phyloP scores from a whole-genome alignment of 2,797 vertebrate species.

The Clarias fuscus region DNA sequence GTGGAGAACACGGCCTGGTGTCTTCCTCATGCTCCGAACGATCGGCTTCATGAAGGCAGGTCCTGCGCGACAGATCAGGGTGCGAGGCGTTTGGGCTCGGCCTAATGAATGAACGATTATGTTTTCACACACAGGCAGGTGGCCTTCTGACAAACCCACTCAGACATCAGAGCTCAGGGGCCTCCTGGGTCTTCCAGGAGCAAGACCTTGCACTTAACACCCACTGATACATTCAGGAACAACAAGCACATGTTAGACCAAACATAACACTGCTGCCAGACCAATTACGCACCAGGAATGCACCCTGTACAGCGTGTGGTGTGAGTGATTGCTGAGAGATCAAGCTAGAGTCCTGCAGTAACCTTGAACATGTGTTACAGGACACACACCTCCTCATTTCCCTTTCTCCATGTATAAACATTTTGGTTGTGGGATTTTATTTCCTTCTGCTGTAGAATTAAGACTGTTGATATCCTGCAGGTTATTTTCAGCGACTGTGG shows the following conservation, averaged over 20 bases:
- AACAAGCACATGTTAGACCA: slow-evolving; percentile 55
- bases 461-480: neutral
- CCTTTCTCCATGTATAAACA: neutral
- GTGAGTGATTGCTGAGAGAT: slow-evolving; percentile 26
- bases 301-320: slow-evolving; percentile 18
- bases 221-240: slow-evolving; percentile 48
- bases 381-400: slow-evolving; percentile 11
- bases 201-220: slow-evolving; percentile 55
- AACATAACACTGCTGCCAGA: slow-evolving; percentile 53
- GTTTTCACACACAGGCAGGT: slow-evolving; percentile 69
- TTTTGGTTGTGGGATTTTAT: neutral
- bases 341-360: slow-evolving; percentile 29
- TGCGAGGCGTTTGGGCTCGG: slow-evolving; percentile 46
- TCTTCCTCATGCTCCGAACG: slow-evolving; percentile 38
- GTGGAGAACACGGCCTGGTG: neutral
- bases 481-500: neutral
- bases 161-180: slow-evolving; percentile 46
- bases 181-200: slow-evolving; percentile 39
- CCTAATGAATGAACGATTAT: slow-evolving; percentile 73
- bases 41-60: slow-evolving; percentile 14
- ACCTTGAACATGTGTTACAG: slow-evolving; percentile 27
- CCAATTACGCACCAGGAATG: slow-evolving; percentile 56
- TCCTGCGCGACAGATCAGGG: slow-evolving; percentile 38
- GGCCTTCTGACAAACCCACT: slow-evolving; percentile 58
- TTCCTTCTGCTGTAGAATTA: neutral